Base-by-base conservation (phyloP, 1,140 invertebrate species). In the Nautilus pompilius region DNA sequence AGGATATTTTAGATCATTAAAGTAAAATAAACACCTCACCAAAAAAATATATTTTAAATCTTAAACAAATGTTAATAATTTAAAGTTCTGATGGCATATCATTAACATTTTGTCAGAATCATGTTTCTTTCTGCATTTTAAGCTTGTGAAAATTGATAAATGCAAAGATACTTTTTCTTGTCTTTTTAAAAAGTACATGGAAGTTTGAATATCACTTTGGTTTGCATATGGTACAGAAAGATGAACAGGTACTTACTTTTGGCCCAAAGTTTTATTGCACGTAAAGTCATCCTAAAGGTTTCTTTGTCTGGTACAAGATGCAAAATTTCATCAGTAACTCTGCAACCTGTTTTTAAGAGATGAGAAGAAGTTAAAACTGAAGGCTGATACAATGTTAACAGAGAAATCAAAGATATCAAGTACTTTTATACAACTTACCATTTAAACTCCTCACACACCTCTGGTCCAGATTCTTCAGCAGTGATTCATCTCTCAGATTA, bases 311-410 rank as follows among this genome's bases (percentile, higher is more conserved):
- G 96, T 70, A 99, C 96, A 45, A 98, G 85, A 60, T 93, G 87
- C 6, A 99, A 82, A 77, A 99, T 99, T 84, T 99, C 96, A 84
- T 99, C 97, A 0, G 98, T 99, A 0, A 99, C 98, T 60, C 97
- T 87, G 77, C 95, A 99, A 55, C 96, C 85, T 85, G 58, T 17
- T 70, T 54, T 28, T 32, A 61, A 54, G 5, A 26, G 17, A 46
- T 46, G 6, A 13, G 34, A 34, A 32, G 15, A 6, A 13, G 26
- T 57, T 34, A 57, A 13, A 53, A n/a, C 51, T 10, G 17, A 24
- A 57, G 8, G 17, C 55, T 57, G 10, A 57, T n/a, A 15, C 8
- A 53, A 17, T n/a, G 17, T 13, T n/a, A n/a, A 28, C 49, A 45
- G 34, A 34, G 59, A 51, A n/a, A 63, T 1, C 20, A 58, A 57